Conservation (phyloP, 2,888 invertebrate species). For the Pharmacophagus antenor region DNA sequence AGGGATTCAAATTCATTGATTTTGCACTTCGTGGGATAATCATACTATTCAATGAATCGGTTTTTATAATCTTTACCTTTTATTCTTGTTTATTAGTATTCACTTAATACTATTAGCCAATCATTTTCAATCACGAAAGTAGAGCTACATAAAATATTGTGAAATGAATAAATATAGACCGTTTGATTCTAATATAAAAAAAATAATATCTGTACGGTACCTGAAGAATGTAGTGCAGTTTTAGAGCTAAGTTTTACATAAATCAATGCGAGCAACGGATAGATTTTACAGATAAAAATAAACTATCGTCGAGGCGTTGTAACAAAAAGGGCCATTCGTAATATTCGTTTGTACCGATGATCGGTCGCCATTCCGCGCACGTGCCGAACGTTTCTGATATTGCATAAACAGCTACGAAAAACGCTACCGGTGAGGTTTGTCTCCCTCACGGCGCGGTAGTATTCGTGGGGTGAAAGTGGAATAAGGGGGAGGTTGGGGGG, state of each 20-base stretch:
- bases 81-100: slow-evolving; percentile 1
- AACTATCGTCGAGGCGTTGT: slow-evolving; percentile 8
- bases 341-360: slow-evolving; percentile 31
- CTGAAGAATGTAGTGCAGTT: no score
- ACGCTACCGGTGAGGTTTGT: slow-evolving; percentile 48
- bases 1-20: slow-evolving; percentile 31
- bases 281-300: slow-evolving; percentile 7
- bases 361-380: slow-evolving; percentile 42
- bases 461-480: slow-evolving; percentile 24
- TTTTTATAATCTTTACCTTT: neutral
- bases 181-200: no score
- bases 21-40: slow-evolving; percentile 33
- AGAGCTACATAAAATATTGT: no score
- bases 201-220: no score
- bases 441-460: slow-evolving; percentile 30
- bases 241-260: no score
- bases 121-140: no score
- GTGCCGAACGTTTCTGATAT: slow-evolving; percentile 59
- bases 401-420: slow-evolving; percentile 67
- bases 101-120: neutral
- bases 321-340: slow-evolving; percentile 14
- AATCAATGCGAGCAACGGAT: neutral
- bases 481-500: no score
- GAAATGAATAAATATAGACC: no score
- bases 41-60: neutral